A percentile compares a stretch with the other conserved stretches of the same genome.
phyloP scores from a whole-genome alignment of 2,888 invertebrate genomes.

The Pristionchus mayeri region DNA sequence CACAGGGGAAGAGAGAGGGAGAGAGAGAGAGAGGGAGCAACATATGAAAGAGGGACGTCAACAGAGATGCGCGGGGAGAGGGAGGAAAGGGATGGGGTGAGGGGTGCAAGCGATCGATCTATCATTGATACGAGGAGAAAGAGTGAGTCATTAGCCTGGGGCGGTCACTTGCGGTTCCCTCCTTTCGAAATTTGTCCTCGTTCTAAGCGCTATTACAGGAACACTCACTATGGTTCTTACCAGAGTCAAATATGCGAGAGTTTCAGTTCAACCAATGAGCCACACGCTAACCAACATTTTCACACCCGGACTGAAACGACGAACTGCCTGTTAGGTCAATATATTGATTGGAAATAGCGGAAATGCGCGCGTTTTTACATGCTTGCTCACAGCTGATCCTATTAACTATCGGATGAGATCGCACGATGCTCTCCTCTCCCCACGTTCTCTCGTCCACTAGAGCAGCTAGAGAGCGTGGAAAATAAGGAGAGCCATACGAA shows the following conservation, averaged over 20 bases:
- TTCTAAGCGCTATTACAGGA: no score
- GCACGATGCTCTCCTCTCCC: no score
- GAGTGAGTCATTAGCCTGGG: not conserved
- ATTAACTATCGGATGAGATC: not conserved
- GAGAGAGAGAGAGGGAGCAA: not conserved
- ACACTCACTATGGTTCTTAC: no score
- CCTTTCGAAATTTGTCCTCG: no score
- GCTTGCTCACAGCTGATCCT: not conserved
- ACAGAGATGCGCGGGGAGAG: not conserved
- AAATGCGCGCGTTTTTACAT: no score
- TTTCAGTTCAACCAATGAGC: no score
- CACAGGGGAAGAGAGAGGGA: not conserved
- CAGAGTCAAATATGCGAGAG: no score
- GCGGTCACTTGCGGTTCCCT: not conserved
- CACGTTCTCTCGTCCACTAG: no score
- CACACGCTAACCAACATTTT: no score
- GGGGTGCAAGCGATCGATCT: slow-evolving; percentile 23
- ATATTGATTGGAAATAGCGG: no score
- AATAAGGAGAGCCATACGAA: not conserved
- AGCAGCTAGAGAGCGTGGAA: not conserved
- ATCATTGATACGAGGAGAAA: slow-evolving; percentile 33
- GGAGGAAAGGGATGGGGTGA: not conserved
- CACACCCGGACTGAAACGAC: no score
- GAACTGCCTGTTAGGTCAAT: no score
- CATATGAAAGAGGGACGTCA: not conserved